Evolutionary conservation across 2,113 vertebrate genomes (phyloP).

Genomic region (Sinocyclocheilus anophthalmus): DNA sequence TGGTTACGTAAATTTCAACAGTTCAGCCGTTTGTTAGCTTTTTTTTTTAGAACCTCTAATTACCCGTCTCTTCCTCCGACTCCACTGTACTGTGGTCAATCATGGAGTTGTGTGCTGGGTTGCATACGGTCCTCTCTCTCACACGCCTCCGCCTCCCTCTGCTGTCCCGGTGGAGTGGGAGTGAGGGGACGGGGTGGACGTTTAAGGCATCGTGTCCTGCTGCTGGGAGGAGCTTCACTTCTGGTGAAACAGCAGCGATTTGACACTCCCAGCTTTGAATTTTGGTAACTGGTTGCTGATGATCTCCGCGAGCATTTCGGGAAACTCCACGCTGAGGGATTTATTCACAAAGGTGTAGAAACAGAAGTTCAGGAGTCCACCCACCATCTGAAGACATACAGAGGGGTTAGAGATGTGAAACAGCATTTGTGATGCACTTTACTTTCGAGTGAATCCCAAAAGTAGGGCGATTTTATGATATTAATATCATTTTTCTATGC

Average conservation of each 20-base stretch:
- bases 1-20: conserved; percentile 58
- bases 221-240: conserved; percentile 89
- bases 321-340: conserved; percentile 94
- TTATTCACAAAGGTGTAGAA: conserved; percentile 99
- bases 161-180: conserved; percentile 54
- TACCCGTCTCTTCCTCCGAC: conserved; percentile 39
- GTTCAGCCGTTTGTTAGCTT: conserved; percentile 52
- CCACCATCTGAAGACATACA: conserved; percentile 84
- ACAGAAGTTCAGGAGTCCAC: conserved; percentile 94
- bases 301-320: conserved; percentile 98
- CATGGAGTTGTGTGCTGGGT: conserved; percentile 39
- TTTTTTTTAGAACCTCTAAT: conserved; percentile 37
- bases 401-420: not conserved
- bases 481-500: too few species aligned
- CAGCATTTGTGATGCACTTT: not conserved
- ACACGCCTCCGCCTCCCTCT: conserved; percentile 56
- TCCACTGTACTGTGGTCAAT: not conserved
- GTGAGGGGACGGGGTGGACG: conserved; percentile 67
- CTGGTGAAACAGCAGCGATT: conserved; percentile 98
- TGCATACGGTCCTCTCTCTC: conserved; percentile 19
- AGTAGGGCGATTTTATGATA: too few species aligned
- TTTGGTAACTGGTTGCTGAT: conserved; percentile 99
- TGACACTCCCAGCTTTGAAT: conserved; percentile 96
- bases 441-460: not conserved
- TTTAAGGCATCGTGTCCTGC: conserved; percentile 95